Evolutionary conservation across 2,113 vertebrate genomes (phyloP).

Genomic region (Pluvianellus socialis): DNA sequence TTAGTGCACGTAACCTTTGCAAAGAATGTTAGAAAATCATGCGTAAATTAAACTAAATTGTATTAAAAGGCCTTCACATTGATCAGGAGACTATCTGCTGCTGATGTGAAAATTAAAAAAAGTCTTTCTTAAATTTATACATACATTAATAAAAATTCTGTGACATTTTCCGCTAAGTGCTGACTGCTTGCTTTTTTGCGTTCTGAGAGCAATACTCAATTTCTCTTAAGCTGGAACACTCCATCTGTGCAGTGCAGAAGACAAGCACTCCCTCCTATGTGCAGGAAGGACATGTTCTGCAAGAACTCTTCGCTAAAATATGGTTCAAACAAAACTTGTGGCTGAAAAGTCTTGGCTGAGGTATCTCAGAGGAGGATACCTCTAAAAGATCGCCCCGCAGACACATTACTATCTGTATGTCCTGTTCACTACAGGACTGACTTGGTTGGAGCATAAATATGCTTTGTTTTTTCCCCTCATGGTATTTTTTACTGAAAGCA

Average conservation of each 20-base stretch:
- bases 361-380: not conserved
- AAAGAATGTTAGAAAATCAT: slow-evolving; percentile 60
- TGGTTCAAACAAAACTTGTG: not conserved
- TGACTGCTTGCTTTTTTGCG: not conserved
- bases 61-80: slow-evolving; percentile 45
- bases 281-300: not conserved
- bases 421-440: not conserved
- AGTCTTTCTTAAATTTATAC: not conserved
- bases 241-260: not conserved
- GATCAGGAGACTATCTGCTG: slow-evolving; percentile 38
- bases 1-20: slow-evolving; percentile 61
- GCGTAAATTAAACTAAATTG: slow-evolving; percentile 59
- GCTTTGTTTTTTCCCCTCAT: not conserved
- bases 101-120: slow-evolving; percentile 36
- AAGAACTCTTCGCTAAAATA: not conserved
- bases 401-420: not conserved
- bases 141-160: not conserved
- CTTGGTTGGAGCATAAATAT: not conserved
- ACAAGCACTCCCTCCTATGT: not conserved
- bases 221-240: not conserved
- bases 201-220: not conserved
- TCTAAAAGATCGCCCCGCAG: too few species aligned
- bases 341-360: not conserved
- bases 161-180: not conserved
- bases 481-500: not conserved